Evolutionary conservation across 2,888 invertebrate genomes (phyloP), one percentile per base, ranked within the genome.

Genomic region (Ypsolopha scabrella): DNA sequence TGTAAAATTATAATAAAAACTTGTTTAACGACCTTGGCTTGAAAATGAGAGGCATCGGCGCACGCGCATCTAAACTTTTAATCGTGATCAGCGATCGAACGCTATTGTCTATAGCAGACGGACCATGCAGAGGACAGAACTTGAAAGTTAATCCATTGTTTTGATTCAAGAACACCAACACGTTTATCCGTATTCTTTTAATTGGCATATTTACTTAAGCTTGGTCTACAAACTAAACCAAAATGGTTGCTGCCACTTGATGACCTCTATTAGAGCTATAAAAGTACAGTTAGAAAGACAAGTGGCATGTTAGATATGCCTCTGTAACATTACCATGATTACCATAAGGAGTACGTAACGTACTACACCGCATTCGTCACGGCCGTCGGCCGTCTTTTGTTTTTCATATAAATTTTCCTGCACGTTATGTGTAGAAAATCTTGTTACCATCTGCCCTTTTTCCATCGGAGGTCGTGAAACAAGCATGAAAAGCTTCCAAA

Each of bases 311-410:
- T 48, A 11, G 13, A 11, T 48, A 37, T 48, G 52, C 53, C 46
- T 50, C 41, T 58, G 55, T 63, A 58, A 60, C 63, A 67, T 69
- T 65, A 65, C 65, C 65, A 66, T 70, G 67, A 76, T 75, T 77
- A 73, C 61, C 75, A 77, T 79, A 72, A 62, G 55, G 6, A 63
- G 57, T 60, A 68, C 63, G 67, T 72, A 69, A 69, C 65, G 58
- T 61, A 65, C 65, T 59, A 54, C 67, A 56, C 65, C 71, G 64
- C 75, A 79, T 75, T 79, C 75, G 74, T 69, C 73, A 75, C 72
- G 72, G 75, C 65, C 68, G 2, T 24, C 24, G 60, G 43, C 6
- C 11, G 8, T 1, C 33, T 14, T 41, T 49, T 49, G 41, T 49
- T n/a, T n/a, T 39, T n/a, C 24, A 24, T 24, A 24, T 24, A 24